phyloP scores from a whole-genome alignment of 2,888 invertebrate species.

The Megaustenia siamemsis region DNA sequence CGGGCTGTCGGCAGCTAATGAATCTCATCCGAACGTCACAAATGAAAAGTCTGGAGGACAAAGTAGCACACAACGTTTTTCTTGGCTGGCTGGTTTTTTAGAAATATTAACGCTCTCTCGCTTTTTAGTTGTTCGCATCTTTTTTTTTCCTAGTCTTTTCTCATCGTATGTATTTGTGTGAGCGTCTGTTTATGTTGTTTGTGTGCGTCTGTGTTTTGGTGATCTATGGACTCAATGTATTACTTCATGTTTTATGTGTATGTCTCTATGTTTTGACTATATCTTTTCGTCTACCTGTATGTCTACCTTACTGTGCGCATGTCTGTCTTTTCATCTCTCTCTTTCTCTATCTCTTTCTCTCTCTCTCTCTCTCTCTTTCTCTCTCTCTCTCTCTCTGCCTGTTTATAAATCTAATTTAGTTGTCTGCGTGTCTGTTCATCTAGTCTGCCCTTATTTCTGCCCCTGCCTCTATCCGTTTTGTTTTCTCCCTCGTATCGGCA shows the following conservation, averaged over 20 bases:
- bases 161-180: not conserved
- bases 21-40: slow-evolving; percentile 20
- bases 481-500: no score
- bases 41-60: slow-evolving; percentile 2
- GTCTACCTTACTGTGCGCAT: no score
- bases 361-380: not conserved
- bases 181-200: no score
- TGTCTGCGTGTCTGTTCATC: not conserved
- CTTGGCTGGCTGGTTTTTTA: slow-evolving; percentile 6
- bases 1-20: slow-evolving; percentile 19
- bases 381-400: no score
- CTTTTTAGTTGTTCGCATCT: not conserved
- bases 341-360: slow-evolving; percentile 17
- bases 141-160: slow-evolving; percentile 4
- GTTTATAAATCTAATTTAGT: not conserved
- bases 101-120: not conserved
- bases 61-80: not conserved
- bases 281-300: not conserved
- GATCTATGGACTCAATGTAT: no score
- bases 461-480: not conserved
- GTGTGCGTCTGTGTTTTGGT: no score
- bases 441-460: not conserved
- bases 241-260: no score
- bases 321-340: not conserved
- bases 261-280: not conserved